A percentile compares a stretch with the other conserved stretches of the same genome.
phyloP scores from a whole-genome alignment of 2,888 invertebrate genomes.

The Sialis lutaria region DNA sequence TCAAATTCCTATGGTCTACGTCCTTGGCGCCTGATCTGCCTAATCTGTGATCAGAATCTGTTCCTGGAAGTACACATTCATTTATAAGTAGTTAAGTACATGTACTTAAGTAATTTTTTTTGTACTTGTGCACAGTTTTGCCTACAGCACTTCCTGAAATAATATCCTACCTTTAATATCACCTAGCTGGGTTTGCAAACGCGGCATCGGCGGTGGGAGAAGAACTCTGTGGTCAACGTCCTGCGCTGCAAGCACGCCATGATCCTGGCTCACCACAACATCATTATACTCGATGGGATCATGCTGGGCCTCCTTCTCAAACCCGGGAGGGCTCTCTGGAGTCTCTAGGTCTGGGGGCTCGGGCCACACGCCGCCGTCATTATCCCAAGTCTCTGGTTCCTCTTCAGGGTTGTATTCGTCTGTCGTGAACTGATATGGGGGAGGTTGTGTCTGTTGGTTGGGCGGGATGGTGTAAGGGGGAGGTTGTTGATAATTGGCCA shows the following conservation, averaged over 20 bases:
- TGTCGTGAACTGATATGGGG: constrained; percentile 14
- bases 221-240: constrained; percentile 45
- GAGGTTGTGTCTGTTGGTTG: not conserved
- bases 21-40: constrained; percentile 26
- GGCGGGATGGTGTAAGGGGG: not conserved
- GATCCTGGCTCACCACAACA: constrained; percentile 13
- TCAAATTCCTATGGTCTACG: constrained; percentile 70
- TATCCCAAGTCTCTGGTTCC: constrained; percentile 29
- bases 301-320: constrained; percentile 38
- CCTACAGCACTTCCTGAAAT: not conserved
- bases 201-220: constrained; percentile 24
- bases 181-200: not conserved
- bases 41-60: constrained; percentile 12
- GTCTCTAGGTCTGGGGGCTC: constrained; percentile 30
- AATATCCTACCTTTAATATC: constrained; percentile 1
- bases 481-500: not conserved
- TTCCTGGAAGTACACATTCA: constrained; percentile 3
- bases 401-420: constrained; percentile 25
- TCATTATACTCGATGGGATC: constrained; percentile 45
- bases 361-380: constrained; percentile 14
- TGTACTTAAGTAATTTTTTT: not conserved
- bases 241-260: constrained; percentile 14
- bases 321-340: constrained; percentile 47
- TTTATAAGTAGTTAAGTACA: not conserved
- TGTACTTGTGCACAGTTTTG: no score